Conservation (phyloP, 2,797 vertebrate species). For the Astyanax mexicanus region DNA sequence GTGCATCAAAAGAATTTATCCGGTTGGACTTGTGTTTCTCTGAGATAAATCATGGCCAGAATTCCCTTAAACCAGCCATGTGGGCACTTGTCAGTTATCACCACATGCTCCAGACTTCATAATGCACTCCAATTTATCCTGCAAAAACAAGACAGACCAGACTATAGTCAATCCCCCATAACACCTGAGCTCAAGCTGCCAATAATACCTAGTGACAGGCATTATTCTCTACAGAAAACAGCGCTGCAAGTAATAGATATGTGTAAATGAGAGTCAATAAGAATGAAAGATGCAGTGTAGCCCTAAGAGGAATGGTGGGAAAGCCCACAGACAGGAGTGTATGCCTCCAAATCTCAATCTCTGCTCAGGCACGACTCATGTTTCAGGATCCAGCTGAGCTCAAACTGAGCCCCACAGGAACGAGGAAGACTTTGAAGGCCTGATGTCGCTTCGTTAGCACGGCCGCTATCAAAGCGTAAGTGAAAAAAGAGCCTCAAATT, state of each 20-base stretch:
- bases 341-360: slow-evolving; percentile 21
- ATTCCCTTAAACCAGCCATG: not conserved
- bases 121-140: not conserved
- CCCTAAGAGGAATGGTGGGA: slow-evolving; percentile 8
- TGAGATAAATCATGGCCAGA: not conserved
- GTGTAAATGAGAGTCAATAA: slow-evolving; percentile 24
- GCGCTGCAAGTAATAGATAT: not conserved
- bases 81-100: not conserved
- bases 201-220: not conserved
- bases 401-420: slow-evolving; percentile 20
- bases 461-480: slow-evolving; percentile 38
- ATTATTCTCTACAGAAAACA: slow-evolving; percentile 15
- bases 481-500: slow-evolving; percentile 43
- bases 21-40: not conserved
- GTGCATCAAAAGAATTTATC: not conserved
- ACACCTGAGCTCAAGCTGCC: not conserved
- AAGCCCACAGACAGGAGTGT: slow-evolving; percentile 10
- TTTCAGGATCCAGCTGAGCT: slow-evolving; percentile 32
- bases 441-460: slow-evolving; percentile 45
- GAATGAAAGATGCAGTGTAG: slow-evolving; percentile 1
- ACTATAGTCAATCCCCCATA: not conserved
- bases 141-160: not conserved
- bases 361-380: not conserved
- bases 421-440: slow-evolving; percentile 46
- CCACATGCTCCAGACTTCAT: not conserved